phyloP scores from a whole-genome alignment of 2,113 vertebrate genomes.

The Pterocles orientalis region DNA sequence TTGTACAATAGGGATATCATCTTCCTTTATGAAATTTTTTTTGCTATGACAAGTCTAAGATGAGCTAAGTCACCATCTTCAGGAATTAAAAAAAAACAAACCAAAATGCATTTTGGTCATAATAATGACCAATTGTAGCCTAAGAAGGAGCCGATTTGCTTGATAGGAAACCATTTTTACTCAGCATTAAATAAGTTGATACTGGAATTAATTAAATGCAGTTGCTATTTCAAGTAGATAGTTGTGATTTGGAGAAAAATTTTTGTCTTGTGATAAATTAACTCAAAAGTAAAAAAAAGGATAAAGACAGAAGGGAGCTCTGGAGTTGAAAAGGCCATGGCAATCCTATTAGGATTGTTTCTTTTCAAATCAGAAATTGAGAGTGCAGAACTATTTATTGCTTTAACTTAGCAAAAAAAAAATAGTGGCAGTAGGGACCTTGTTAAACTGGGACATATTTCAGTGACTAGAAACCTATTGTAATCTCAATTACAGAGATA shows the following conservation, averaged over 20 bases:
- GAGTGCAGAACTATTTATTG: neutral
- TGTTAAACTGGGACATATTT: constrained; percentile 1
- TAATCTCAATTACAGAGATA: constrained; percentile 10
- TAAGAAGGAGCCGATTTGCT: neutral
- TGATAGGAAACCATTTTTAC: neutral
- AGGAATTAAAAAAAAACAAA: neutral
- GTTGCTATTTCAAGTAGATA: neutral
- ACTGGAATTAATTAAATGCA: neutral
- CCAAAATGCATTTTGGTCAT: neutral
- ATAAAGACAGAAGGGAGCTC: neutral
- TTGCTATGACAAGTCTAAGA: neutral
- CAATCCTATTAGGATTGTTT: neutral
- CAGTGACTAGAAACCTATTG: constrained; percentile 25
- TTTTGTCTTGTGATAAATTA: neutral
- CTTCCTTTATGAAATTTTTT: neutral
- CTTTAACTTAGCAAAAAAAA: neutral
- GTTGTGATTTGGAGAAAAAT: neutral
- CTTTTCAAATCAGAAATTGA: neutral
- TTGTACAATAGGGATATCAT: neutral
- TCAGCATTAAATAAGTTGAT: neutral
- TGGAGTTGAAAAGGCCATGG: neutral
- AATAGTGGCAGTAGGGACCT: neutral
- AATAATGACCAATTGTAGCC: neutral
- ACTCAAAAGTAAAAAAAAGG: neutral
- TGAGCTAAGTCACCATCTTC: neutral